Evolutionary conservation across 2,797 vertebrate species (phyloP).

Genomic region (Rhinoraja longicauda): DNA sequence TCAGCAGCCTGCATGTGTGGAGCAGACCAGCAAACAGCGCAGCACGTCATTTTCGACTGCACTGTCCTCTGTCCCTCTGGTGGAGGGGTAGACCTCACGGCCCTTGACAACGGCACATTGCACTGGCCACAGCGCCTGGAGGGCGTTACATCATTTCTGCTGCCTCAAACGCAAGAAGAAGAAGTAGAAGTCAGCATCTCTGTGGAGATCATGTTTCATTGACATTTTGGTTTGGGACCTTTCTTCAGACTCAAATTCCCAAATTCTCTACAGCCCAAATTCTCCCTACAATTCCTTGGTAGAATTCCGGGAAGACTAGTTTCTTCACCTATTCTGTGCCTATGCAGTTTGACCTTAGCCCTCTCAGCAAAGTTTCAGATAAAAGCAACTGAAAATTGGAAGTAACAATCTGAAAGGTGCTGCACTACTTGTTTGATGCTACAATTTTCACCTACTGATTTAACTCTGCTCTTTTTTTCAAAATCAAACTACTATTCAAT

Average conservation of each 20-base stretch:
- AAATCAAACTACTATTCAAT: neutral
- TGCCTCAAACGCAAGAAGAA: too few relatives aligned
- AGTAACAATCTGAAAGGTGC: neutral
- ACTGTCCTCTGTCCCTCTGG: too few relatives aligned
- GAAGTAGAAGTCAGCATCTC: too few relatives aligned
- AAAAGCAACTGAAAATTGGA: neutral
- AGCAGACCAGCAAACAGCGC: too few relatives aligned
- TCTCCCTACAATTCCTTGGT: neutral
- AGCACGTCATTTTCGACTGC: too few relatives aligned
- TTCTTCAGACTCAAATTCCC: neutral
- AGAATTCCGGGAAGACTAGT: neutral
- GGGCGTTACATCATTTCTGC: too few relatives aligned
- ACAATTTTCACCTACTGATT: neutral
- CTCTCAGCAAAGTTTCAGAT: neutral
- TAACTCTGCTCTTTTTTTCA: neutral
- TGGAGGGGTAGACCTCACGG: too few relatives aligned
- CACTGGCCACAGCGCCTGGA: too few relatives aligned
- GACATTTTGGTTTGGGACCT: too few relatives aligned
- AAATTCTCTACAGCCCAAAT: rapidly evolving
- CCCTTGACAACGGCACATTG: too few relatives aligned
- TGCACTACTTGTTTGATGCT: neutral
- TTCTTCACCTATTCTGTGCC: neutral
- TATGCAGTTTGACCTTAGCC: neutral
- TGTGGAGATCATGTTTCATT: too few relatives aligned
- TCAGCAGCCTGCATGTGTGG: too few relatives aligned